These are phyloP conservation scores for Plodia interpunctella DNA, from an alignment of 1,140 invertebrate genomes.

Conservation along the genomic window DNA sequence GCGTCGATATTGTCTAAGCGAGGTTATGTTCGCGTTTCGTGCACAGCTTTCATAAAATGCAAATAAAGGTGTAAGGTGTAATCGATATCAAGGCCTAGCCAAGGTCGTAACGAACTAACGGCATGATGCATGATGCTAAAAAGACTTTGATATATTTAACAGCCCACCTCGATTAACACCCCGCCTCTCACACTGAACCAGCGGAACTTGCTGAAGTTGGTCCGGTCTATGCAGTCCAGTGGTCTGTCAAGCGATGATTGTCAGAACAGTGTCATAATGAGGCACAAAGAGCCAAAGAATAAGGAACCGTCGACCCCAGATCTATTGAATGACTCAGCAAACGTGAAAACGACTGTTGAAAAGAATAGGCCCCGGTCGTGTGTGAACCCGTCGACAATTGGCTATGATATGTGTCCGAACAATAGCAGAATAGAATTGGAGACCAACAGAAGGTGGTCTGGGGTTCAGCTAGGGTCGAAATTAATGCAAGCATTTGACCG, in stretches of 20 bases:
- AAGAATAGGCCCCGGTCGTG: constrained; percentile 83
- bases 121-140: constrained; percentile 70
- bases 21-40: constrained; percentile 49
- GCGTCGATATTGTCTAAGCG: constrained; percentile 29
- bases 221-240: constrained; percentile 77
- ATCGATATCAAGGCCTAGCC: constrained; percentile 39
- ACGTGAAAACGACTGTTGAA: constrained; percentile 69
- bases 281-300: constrained; percentile 66
- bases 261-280: constrained; percentile 75
- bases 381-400: constrained; percentile 76
- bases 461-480: constrained; percentile 83
- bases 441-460: constrained; percentile 85
- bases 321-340: constrained; percentile 76
- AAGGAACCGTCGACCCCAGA: constrained; percentile 75
- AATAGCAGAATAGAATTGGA: constrained; percentile 78
- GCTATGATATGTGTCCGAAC: constrained; percentile 68
- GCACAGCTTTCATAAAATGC: constrained; percentile 75
- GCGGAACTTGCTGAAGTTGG: constrained; percentile 77
- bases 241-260: constrained; percentile 75
- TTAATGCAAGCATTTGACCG: constrained; percentile 84
- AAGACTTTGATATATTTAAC: constrained; percentile 70
- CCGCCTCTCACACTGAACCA: constrained; percentile 76
- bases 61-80: constrained; percentile 54
- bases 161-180: constrained; percentile 71
- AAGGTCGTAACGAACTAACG: constrained; percentile 47